Evolutionary conservation across 1,140 invertebrate genomes (phyloP), one percentile per base, ranked within the genome.

Genomic region (Epicauta chinensis): DNA sequence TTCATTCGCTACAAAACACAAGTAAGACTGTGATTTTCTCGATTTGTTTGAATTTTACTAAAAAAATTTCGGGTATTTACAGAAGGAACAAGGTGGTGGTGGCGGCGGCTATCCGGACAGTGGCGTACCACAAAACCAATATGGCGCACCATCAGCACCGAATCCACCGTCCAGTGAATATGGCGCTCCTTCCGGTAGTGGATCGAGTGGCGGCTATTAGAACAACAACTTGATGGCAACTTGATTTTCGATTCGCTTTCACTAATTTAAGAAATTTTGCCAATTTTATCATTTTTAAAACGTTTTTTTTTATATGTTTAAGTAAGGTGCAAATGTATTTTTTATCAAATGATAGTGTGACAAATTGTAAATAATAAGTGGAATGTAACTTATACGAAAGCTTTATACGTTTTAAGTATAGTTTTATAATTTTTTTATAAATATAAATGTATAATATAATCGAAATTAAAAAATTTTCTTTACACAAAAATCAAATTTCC

Each of bases 1-100:
- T 90, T 90, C 75, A 89, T 90, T 71, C 79, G 86, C 69, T 90
- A 89, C 73, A 89, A 89, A 72, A 88, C 86, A 40, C 86, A 88
- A 79, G 82, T 83, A 55, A 29, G 9, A 34, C 23, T 7, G 7
- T 23, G 4, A 23, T 23, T 36, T 13, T 15, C 5, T 13, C 35
- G 14, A 36, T 5, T 36, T 1, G 5, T 3, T 23, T 7, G 7
- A 23, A 23, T 5, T 23, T 23, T 5, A 23, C n/a, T n/a, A n/a
- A n/a, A n/a, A n/a, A n/a, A n/a, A n/a, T n/a, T n/a, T n/a, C n/a
- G n/a, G n/a, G n/a, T n/a, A 23, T 23, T 23, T 23, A 23, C 40
- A 63, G 60, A 66, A 66, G 51, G 71, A 74, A 64, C 71, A 73
- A 62, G 66, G n/a, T n/a, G n/a, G n/a, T n/a, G n/a, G n/a, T n/a